These are phyloP conservation scores for Pomatostomus ruficeps DNA, from an alignment of 2,113 vertebrate species.

Conservation along the genomic window DNA sequence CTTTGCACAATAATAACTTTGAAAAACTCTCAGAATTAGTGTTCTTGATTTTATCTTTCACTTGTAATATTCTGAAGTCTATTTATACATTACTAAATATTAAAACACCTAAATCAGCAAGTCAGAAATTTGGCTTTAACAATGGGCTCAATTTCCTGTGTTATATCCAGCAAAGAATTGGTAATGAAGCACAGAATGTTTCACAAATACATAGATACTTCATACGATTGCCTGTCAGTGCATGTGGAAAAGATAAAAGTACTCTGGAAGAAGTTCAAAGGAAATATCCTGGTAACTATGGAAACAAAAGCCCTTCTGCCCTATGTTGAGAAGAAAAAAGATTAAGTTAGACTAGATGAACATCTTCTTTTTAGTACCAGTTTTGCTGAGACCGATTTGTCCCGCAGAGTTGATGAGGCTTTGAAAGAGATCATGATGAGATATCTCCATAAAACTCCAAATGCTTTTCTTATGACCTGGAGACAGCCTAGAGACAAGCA, in stretches of 20 bases:
- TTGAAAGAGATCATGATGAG: background rate
- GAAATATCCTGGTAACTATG: background rate
- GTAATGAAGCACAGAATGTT: background rate
- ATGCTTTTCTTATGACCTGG: background rate
- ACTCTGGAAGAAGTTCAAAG: conserved; percentile 43
- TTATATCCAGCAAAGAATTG: background rate
- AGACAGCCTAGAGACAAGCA: background rate
- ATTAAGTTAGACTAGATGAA: background rate
- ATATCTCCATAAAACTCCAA: background rate
- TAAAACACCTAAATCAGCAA: background rate
- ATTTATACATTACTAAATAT: background rate
- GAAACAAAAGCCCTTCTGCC: conserved; percentile 8
- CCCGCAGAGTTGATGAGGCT: background rate
- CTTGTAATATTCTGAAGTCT: background rate
- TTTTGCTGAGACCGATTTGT: background rate
- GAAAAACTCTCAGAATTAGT: background rate
- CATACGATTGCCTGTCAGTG: background rate
- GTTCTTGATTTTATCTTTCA: background rate
- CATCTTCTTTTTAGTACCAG: conserved; percentile 1
- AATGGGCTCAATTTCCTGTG: background rate
- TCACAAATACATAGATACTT: background rate
- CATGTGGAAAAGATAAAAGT: conserved; percentile 55
- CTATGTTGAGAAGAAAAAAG: background rate
- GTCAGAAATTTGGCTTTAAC: background rate
- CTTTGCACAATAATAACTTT: background rate